Base-by-base conservation (phyloP, 2,888 invertebrate genomes). In the Bombyx huttoni region DNA sequence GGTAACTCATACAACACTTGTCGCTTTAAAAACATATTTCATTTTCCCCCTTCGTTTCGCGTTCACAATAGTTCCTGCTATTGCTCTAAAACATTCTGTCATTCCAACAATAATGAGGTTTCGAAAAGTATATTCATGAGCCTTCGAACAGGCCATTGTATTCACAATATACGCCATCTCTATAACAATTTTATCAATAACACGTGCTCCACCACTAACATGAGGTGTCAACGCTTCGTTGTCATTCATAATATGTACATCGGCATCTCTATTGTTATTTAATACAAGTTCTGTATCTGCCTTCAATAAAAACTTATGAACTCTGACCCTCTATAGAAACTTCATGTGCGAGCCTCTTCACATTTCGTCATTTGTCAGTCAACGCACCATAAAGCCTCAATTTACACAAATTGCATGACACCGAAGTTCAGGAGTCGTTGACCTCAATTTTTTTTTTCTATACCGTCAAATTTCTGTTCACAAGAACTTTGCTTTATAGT, bases 301-400 rank as follows among this genome's bases (percentile, higher is more conserved):
- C 14, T 52, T 54, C 56, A 60, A 64, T 60, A 59, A 61, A 64
- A 64, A 55, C 52, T 62, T 58, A 64, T 70, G 73, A 75, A 71
- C 78, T 73, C 62, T 73, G 59, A 73, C 62, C 67, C 64, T 58
- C 56, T 55, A 58, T 64, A 61, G 63, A 63, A 65, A 65, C 64
- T 61, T 64, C 61, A 60, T 50, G 49, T 49, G 3, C 24, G 24
- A 24, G 24, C n/a, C n/a, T 24, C 53, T 55, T 55, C 62, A 62
- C 63, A 57, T 68, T 73, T 73, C 69, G 67, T 77, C 70, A 73
- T 77, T 75, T 75, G 78, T 77, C 76, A 72, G 73, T 68, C 67
- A 65, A 58, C 63, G 59, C 62, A 67, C 65, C 68, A 61, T 67
- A 62, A 62, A 58, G 59, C 56, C 55, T 62, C 60, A 62, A 68